Percentiles rank a stretch among this genome's conserved stretches.
Conservation (phyloP, 2,113 vertebrate genomes). For the Eptatretus burgeri region DNA sequence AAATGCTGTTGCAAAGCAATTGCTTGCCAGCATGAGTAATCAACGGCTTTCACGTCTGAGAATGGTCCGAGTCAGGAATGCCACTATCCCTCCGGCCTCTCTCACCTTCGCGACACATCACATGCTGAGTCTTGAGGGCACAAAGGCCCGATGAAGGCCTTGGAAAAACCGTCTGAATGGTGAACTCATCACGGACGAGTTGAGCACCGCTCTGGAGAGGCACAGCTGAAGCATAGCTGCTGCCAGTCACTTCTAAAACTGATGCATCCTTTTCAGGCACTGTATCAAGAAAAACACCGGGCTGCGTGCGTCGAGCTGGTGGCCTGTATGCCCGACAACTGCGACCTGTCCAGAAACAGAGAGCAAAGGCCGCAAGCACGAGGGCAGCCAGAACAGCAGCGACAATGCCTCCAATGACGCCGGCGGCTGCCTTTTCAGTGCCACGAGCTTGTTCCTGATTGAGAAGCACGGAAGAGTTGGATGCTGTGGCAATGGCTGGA, state of each 20-base stretch:
- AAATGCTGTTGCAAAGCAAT: too few species aligned
- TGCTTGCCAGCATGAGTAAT: neutral
- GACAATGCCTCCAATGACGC: neutral
- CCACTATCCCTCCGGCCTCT: conserved; percentile 5
- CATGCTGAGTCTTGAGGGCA: too few species aligned
- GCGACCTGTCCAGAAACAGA: too few species aligned
- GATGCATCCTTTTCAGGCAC: too few species aligned
- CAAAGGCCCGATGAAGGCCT: neutral
- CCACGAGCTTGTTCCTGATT: neutral
- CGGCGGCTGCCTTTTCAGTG: neutral
- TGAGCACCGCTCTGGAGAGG: neutral
- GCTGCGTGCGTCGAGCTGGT: too few species aligned
- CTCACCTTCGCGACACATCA: neutral
- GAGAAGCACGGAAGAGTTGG: neutral
- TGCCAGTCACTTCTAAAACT: too few species aligned
- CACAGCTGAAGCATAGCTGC: too few species aligned
- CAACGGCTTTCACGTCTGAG: neutral
- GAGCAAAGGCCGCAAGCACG: neutral
- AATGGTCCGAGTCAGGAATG: conserved; percentile 5
- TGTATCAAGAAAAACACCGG: too few species aligned
- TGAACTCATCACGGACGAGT: neutral
- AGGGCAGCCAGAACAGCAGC: neutral
- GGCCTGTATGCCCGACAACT: too few species aligned
- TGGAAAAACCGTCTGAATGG: conserved; percentile 3
- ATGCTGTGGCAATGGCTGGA: neutral